phyloP scores from a whole-genome alignment of 2,888 invertebrate genomes.

The Luperina testacea region DNA sequence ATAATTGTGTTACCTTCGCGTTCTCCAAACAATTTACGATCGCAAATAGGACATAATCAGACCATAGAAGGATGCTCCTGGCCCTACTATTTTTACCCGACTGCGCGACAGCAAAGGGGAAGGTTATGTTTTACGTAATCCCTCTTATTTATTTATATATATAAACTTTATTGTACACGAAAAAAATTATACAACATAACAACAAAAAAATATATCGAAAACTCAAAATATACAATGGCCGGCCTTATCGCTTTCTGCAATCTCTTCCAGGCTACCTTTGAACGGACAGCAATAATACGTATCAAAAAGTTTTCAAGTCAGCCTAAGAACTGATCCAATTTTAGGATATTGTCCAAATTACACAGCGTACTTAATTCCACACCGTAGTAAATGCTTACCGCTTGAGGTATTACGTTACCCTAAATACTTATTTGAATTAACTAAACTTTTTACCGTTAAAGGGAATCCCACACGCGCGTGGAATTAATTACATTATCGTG shows the following conservation, averaged over 20 bases:
- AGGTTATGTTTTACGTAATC: background rate
- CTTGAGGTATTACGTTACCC: constrained; percentile 38
- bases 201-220: no score
- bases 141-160: no score
- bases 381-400: constrained; percentile 34
- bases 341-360: constrained; percentile 1
- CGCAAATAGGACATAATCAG: background rate
- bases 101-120: background rate
- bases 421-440: constrained; percentile 56
- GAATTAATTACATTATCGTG: constrained; percentile 54
- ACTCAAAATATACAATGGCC: background rate
- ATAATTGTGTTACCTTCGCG: background rate
- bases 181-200: no score
- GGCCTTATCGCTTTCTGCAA: background rate
- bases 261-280: background rate
- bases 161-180: no score
- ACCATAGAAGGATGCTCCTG: background rate
- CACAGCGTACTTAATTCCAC: constrained; percentile 35
- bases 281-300: background rate
- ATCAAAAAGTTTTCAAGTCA: background rate
- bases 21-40: background rate
- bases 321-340: constrained; percentile 16
- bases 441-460: constrained; percentile 46
- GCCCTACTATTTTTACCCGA: background rate
- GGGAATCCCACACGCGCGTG: constrained; percentile 40